Evolutionary conservation across 2,888 invertebrate genomes (phyloP).

Genomic region (Leucophenga maculata): DNA sequence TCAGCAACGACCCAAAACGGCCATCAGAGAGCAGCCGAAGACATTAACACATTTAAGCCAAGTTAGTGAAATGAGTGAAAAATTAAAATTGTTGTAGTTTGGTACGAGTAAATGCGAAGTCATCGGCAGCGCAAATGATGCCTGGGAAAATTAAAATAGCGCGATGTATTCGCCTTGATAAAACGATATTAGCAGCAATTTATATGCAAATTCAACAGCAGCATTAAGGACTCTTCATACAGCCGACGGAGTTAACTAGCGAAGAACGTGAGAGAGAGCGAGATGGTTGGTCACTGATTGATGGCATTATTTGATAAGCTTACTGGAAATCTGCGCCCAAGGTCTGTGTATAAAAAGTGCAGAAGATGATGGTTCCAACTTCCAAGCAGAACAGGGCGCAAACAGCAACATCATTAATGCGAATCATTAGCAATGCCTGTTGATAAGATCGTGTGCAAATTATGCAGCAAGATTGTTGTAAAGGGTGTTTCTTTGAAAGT

Average conservation of each 20-base stretch:
- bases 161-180: slow-evolving; percentile 70
- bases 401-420: slow-evolving; percentile 57
- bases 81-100: slow-evolving; percentile 48
- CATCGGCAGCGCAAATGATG: slow-evolving; percentile 50
- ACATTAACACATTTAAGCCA: slow-evolving; percentile 61
- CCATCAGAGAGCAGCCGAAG: slow-evolving; percentile 28
- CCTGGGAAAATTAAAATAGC: slow-evolving; percentile 64
- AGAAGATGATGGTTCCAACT: background rate
- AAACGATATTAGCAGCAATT: slow-evolving; percentile 72
- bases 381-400: background rate
- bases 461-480: slow-evolving; percentile 37
- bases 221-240: background rate
- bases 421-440: slow-evolving; percentile 60
- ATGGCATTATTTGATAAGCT: slow-evolving; percentile 66
- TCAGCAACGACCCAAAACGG: background rate
- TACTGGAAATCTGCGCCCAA: slow-evolving; percentile 10
- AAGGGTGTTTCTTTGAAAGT: background rate
- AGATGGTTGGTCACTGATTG: slow-evolving; percentile 60
- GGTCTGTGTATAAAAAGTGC: background rate
- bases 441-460: slow-evolving; percentile 65
- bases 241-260: slow-evolving; percentile 26
- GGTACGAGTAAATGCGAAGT: slow-evolving; percentile 65
- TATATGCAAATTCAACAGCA: slow-evolving; percentile 70
- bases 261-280: slow-evolving; percentile 31
- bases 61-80: slow-evolving; percentile 56